phyloP scores from a whole-genome alignment of 2,113 vertebrate genomes.

The Aldabrachelys gigantea region DNA sequence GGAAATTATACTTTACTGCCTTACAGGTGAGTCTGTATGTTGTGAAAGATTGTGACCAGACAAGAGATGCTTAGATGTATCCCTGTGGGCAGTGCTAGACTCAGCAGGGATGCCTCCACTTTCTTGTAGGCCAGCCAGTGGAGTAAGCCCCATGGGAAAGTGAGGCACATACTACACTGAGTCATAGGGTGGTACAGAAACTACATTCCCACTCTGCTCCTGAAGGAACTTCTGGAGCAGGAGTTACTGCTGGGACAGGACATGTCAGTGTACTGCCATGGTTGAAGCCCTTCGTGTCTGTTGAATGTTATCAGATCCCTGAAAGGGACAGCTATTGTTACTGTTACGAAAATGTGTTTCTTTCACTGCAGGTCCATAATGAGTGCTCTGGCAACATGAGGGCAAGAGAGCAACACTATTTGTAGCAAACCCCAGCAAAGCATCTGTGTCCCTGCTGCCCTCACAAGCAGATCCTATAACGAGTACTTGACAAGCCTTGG shows the following conservation, averaged over 20 bases:
- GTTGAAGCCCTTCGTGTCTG: background rate
- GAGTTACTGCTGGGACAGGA: background rate
- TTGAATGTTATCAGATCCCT: background rate
- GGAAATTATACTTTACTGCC: background rate
- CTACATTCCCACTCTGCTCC: background rate
- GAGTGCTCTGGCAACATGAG: background rate
- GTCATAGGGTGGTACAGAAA: accelerated
- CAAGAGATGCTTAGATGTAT: background rate
- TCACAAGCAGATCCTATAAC: background rate
- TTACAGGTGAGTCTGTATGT: background rate
- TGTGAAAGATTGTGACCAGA: background rate
- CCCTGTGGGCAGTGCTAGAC: background rate
- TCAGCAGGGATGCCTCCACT: background rate
- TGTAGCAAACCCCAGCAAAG: background rate
- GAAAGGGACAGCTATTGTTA: background rate
- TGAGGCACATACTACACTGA: accelerated
- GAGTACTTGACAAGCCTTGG: too few relatives aligned
- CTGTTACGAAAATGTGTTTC: background rate
- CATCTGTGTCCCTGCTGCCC: background rate
- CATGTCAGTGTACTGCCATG: accelerated
- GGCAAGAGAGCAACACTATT: background rate
- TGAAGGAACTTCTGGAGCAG: background rate
- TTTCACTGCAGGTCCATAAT: background rate
- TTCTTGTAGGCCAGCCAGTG: background rate
- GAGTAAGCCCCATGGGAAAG: accelerated